Percentiles rank a stretch among this genome's conserved stretches.
phyloP scores from a whole-genome alignment of 2,888 invertebrate genomes.

The Drosophila borealis region DNA sequence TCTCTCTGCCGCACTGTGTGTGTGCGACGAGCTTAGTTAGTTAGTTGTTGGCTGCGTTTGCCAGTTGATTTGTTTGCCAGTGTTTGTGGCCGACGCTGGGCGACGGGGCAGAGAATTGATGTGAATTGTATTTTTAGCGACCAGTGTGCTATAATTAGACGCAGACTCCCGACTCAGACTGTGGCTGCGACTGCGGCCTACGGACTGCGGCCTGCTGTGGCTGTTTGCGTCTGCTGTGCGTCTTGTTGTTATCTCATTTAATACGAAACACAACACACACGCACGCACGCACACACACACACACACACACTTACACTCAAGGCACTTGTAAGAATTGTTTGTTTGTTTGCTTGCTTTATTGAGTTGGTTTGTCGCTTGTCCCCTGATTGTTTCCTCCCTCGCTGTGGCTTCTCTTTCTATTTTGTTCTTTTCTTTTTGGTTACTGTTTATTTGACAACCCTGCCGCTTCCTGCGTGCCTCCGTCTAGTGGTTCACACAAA shows the following conservation, averaged over 20 bases:
- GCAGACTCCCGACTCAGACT: constrained; percentile 36
- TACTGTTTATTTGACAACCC: constrained; percentile 32
- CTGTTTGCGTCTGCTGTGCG: constrained; percentile 36
- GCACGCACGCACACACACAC: constrained; percentile 4
- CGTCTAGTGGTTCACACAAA: constrained; percentile 6
- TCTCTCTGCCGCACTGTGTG: background rate
- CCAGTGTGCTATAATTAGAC: constrained; percentile 64
- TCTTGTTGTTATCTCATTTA: constrained; percentile 52
- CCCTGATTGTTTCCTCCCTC: constrained; percentile 19
- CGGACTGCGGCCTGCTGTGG: constrained; percentile 6
- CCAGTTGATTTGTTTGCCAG: constrained; percentile 59
- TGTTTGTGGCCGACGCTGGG: constrained; percentile 52
- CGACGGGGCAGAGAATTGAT: constrained; percentile 32
- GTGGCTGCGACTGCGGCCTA: constrained; percentile 2
- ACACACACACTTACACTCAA: constrained; percentile 21
- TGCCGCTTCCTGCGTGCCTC: constrained; percentile 26
- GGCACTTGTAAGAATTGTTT: constrained; percentile 48
- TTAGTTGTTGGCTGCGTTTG: constrained; percentile 22
- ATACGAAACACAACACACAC: constrained; percentile 9
- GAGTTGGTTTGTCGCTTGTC: constrained; percentile 15
- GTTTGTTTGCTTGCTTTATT: constrained; percentile 23
- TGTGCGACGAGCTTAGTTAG: constrained; percentile 8
- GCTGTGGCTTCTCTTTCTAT: constrained; percentile 16
- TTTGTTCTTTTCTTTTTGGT: background rate
- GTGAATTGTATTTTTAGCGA: constrained; percentile 66